Evolutionary conservation across 2,113 vertebrate species (phyloP).

Genomic region (Dicerorhinus sumatrensis): DNA sequence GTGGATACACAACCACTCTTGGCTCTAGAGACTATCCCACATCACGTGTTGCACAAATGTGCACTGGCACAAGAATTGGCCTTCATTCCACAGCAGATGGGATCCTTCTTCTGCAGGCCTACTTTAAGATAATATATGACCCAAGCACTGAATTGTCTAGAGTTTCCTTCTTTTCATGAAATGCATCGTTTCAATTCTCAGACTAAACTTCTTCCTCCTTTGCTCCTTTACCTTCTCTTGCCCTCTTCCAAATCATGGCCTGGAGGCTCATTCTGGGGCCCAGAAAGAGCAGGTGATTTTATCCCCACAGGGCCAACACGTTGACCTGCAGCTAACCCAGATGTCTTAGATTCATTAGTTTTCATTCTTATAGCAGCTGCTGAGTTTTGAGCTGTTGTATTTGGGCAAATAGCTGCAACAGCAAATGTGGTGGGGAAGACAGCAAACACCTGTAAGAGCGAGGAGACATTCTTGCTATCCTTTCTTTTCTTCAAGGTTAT

Average conservation of each 20-base stretch:
- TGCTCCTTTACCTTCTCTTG: slow-evolving; percentile 39
- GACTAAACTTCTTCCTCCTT: background rate
- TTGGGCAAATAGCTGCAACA: background rate
- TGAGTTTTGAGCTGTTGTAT: background rate
- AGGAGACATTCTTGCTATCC: background rate
- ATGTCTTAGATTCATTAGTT: background rate
- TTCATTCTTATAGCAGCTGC: background rate
- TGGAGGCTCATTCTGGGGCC: background rate
- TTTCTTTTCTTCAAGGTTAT: background rate
- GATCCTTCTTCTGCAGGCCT: slow-evolving; percentile 51
- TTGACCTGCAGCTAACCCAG: background rate
- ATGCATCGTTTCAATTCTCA: slow-evolving; percentile 25
- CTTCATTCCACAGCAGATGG: slow-evolving; percentile 21
- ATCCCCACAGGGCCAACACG: background rate
- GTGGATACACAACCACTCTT: slow-evolving; percentile 76
- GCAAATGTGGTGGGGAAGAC: background rate
- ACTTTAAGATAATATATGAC: slow-evolving; percentile 74
- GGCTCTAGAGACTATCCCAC: slow-evolving; percentile 71
- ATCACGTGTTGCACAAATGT: slow-evolving; percentile 80
- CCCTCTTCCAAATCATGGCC: background rate
- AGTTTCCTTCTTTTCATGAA: slow-evolving; percentile 42
- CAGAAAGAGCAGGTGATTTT: background rate
- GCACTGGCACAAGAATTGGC: slow-evolving; percentile 63
- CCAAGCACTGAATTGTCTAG: slow-evolving; percentile 58
- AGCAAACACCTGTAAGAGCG: background rate